phyloP scores from a whole-genome alignment of 2,113 vertebrate genomes.

The Siniperca chuatsi region DNA sequence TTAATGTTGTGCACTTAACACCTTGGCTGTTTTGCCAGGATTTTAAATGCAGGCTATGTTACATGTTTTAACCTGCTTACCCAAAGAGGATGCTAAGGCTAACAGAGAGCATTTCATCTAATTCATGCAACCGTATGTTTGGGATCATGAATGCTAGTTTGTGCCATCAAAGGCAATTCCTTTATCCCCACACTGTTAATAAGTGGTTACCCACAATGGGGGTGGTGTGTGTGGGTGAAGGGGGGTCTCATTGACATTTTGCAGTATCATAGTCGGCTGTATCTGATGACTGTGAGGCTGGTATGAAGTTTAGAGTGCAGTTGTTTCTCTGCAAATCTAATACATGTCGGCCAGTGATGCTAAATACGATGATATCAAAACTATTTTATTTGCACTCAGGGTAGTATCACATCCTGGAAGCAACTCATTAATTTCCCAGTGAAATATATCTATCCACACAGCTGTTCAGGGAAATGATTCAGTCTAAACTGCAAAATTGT shows the following conservation, averaged over 20 bases:
- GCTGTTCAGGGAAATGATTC: not conserved
- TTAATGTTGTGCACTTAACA: slow-evolving; percentile 52
- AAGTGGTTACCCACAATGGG: not conserved
- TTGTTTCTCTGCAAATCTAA: not conserved
- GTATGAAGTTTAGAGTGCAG: not conserved
- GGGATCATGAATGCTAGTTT: slow-evolving; percentile 11
- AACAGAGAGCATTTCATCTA: slow-evolving; percentile 3
- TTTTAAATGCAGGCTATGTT: slow-evolving; percentile 54
- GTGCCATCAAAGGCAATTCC: slow-evolving; percentile 11
- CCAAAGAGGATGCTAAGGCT: slow-evolving; percentile 24
- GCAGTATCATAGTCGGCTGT: not conserved
- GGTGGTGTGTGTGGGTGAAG: not conserved
- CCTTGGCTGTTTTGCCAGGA: slow-evolving; percentile 37
- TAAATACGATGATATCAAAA: not conserved
- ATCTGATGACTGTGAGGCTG: not conserved
- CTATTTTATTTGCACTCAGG: not conserved
- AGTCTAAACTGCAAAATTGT: not conserved
- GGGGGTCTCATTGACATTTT: slow-evolving; percentile 34
- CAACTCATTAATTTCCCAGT: not conserved
- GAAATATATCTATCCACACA: not conserved
- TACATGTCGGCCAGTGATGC: not conserved
- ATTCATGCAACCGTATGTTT: not conserved
- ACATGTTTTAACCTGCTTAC: slow-evolving; percentile 14
- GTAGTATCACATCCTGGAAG: not conserved
- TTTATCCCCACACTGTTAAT: not conserved